Base-by-base conservation (phyloP, 2,888 invertebrate species). In the Diarsia mendica region DNA sequence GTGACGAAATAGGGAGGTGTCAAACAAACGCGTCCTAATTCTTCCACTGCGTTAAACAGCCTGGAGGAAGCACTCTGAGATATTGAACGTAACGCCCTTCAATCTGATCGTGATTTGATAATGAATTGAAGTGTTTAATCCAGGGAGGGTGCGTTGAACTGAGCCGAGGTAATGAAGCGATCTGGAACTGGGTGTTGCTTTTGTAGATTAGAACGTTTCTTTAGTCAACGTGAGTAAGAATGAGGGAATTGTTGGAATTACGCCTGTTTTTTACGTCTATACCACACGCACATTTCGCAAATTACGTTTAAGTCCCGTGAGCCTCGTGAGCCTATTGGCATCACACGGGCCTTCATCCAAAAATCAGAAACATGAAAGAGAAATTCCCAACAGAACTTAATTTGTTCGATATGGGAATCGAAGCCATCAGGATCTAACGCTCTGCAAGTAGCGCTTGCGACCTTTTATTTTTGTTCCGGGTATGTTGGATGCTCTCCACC, bases 81-180 rank as follows among this genome's bases (percentile, higher is more conserved):
- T 80, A 79, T 80, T 83, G 46, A 70, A 78, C 68, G 68, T 28
- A 67, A 60, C 67, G 61, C n/a, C 71, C 60, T 46, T 70, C 58
- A 81, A 64, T 81, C 69, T 58, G 77, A 85, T 76, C 69, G 67
- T 76, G 69, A 79, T 63, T 82, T 70, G 65, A 67, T 79, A 76
- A 82, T 74, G 75, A 79, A 86, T 75, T 82, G 58, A 70, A 70
- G 71, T 63, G 49, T 71, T 82, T 66, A 55, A 82, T 84, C 67
- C 65, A 51, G 66, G 18, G 49, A 46, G 68, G 69, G 79, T 44
- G 55, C 67, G 58, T 72, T 69, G 85, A 80, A 72, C 85, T 60
- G 72, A 49, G 48, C 20, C 15, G 28, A 55, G 66, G 58, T 81
- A 80, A 84, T 76, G 76, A 76, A 76, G 53, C 63, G 53, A 61